Conservation (phyloP, 2,888 invertebrate species). For the Muschampia plurimacula region DNA sequence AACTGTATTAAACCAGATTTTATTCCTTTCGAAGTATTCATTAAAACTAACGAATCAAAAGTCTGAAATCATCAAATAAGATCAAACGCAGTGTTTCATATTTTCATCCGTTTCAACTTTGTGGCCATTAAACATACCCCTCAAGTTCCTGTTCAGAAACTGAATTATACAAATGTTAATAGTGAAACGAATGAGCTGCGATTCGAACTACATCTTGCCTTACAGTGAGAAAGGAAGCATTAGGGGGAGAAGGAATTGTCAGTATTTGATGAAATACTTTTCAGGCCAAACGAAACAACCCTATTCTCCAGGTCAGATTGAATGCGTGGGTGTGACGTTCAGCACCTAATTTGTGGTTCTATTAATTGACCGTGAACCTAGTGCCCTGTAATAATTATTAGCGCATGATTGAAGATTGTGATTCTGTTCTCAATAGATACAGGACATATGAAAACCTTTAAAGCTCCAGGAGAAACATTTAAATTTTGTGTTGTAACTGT, state of each 20-base stretch:
- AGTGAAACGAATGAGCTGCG: not conserved
- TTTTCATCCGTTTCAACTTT: not conserved
- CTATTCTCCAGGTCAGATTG: slow-evolving; percentile 55
- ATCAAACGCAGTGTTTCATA: too few relatives aligned
- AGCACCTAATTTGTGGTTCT: slow-evolving; percentile 49
- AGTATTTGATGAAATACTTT: not conserved
- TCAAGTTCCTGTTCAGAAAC: too few relatives aligned
- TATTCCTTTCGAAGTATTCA: too few relatives aligned
- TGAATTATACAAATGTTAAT: too few relatives aligned
- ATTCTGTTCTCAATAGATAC: not conserved
- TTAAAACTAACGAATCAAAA: too few relatives aligned
- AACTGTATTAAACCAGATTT: too few relatives aligned
- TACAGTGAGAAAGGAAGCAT: not conserved
- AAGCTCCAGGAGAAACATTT: not conserved
- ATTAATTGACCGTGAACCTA: slow-evolving; percentile 25
- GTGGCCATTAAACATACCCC: not conserved
- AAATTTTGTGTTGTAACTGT: not conserved
- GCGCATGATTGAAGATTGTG: not conserved
- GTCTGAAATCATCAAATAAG: too few relatives aligned
- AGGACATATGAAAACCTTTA: not conserved
- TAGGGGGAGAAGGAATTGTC: not conserved
- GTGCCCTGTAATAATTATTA: slow-evolving; percentile 9
- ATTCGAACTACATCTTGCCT: not conserved
- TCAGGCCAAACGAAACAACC: slow-evolving; percentile 19
- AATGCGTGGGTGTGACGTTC: slow-evolving; percentile 52